Evolutionary conservation across 2,888 invertebrate genomes (phyloP).

Genomic region (Trichopria drosophilae): DNA sequence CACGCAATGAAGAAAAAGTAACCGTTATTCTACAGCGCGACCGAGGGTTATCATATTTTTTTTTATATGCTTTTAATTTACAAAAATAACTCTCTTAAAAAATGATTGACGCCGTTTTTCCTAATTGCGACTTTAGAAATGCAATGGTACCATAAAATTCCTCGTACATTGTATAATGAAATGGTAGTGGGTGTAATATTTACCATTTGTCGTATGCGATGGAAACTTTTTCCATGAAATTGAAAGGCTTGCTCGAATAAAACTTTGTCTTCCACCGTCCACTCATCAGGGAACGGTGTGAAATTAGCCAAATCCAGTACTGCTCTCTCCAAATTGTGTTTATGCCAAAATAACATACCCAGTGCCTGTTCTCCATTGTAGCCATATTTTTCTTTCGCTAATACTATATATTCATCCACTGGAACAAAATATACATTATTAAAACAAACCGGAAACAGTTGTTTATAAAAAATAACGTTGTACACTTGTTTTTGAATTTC

Average conservation of each 20-base stretch:
- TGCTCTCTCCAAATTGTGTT: slow-evolving; percentile 91
- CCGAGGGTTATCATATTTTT: too few species aligned
- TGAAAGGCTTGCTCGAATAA: slow-evolving; percentile 97
- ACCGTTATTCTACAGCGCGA: too few species aligned
- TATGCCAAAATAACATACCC: slow-evolving; percentile 98
- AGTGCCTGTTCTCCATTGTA: slow-evolving; percentile 97
- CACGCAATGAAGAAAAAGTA: too few species aligned
- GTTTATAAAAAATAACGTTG: too few species aligned
- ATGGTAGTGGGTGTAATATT: not conserved
- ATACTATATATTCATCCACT: slow-evolving; percentile 94
- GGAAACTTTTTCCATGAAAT: slow-evolving; percentile 97
- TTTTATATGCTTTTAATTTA: too few species aligned
- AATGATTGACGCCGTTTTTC: not conserved
- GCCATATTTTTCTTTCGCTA: slow-evolving; percentile 95
- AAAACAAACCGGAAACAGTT: not conserved
- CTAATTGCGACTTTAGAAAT: slow-evolving; percentile 2
- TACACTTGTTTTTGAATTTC: not conserved
- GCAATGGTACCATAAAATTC: not conserved
- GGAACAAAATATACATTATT: slow-evolving; percentile 42
- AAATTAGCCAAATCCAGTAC: slow-evolving; percentile 93
- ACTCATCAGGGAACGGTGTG: slow-evolving; percentile 96
- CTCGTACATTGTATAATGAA: slow-evolving; percentile 3
- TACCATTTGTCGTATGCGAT: slow-evolving; percentile 97
- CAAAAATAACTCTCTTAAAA: not conserved
- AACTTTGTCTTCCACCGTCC: slow-evolving; percentile 97